These are phyloP conservation scores for Rhabdophis nuchalis DNA, from an alignment of 2,797 vertebrate genomes.

Conservation along the genomic window DNA sequence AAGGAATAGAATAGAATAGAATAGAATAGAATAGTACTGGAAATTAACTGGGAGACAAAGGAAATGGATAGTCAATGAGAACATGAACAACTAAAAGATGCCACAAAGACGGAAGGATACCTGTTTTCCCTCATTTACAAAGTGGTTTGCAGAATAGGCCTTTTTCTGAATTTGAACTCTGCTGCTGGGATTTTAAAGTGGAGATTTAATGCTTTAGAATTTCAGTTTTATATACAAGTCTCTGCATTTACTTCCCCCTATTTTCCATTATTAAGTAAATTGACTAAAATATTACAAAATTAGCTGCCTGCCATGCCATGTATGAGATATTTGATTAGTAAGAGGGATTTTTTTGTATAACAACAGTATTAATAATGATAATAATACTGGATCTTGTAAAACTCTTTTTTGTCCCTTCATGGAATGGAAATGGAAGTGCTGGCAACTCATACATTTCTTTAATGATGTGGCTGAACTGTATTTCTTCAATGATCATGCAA, in stretches of 20 bases:
- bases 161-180: not conserved
- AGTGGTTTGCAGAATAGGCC: not conserved
- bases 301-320: not conserved
- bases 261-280: not conserved
- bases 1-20: not conserved
- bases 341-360: not conserved
- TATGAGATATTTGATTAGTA: not conserved
- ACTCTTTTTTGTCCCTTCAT: not conserved
- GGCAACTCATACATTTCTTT: not conserved
- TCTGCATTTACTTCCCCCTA: not conserved
- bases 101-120: not conserved
- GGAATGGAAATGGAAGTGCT: not conserved
- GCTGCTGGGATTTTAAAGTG: not conserved
- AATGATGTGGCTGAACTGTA: not conserved
- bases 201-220: not conserved
- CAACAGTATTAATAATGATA: not conserved
- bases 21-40: not conserved
- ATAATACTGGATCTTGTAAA: not conserved
- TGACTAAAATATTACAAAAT: not conserved
- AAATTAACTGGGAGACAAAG: not conserved
- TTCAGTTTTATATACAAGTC: not conserved
- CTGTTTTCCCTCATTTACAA: not conserved
- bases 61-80: not conserved
- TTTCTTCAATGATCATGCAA: not conserved
- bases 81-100: not conserved